Percentiles rank a stretch among this genome's conserved stretches.
Evolutionary conservation across 1,140 invertebrate genomes (phyloP).

Genomic region (Ceratosolen fusciceps): DNA sequence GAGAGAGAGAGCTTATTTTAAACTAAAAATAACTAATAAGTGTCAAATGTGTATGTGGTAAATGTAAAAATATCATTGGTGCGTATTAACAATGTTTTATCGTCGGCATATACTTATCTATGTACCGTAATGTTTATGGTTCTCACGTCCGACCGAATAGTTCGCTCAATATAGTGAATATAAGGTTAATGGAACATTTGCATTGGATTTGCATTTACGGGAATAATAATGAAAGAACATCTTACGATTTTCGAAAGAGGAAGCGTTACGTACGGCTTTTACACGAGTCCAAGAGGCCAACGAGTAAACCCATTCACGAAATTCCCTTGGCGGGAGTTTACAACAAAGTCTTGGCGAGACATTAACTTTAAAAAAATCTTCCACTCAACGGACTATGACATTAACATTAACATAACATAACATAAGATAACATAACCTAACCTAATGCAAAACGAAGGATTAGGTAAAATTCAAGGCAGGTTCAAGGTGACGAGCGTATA

Average conservation of each 20-base stretch:
- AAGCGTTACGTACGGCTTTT: neutral
- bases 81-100: no score
- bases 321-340: neutral
- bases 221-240: neutral
- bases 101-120: neutral
- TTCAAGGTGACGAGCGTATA: neutral
- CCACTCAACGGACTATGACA: neutral
- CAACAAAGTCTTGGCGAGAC: neutral
- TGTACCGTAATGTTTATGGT: constrained; percentile 4
- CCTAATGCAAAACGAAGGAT: neutral
- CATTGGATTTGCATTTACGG: neutral
- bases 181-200: neutral
- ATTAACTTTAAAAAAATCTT: neutral
- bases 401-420: no score
- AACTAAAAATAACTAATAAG: no score
- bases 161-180: neutral
- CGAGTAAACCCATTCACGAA: neutral
- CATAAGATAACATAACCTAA: constrained; percentile 20
- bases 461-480: no score
- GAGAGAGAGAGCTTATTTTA: no score
- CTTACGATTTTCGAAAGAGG: neutral
- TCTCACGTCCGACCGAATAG: neutral
- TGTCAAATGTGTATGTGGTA: no score
- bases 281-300: neutral
- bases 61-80: no score